phyloP scores from a whole-genome alignment of 2,797 vertebrate genomes.

The Melanotaenia boesemani region DNA sequence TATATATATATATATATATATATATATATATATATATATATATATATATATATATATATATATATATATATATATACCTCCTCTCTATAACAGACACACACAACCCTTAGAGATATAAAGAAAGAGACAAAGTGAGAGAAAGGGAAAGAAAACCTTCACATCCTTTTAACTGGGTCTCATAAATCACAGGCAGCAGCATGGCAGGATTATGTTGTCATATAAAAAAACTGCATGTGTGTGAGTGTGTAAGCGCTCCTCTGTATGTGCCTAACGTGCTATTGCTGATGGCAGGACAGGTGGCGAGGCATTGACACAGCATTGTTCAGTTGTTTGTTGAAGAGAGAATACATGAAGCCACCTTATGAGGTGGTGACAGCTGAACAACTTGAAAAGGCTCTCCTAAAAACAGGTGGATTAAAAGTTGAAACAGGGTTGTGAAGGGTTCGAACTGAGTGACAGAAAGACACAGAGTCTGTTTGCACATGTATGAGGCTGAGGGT shows the following conservation, averaged over 20 bases:
- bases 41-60: constrained; percentile 29
- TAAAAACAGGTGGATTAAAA: constrained; percentile 67
- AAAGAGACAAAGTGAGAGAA: constrained; percentile 23
- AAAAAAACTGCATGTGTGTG: constrained; percentile 42
- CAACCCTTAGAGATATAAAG: constrained; percentile 40
- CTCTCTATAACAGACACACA: constrained; percentile 25
- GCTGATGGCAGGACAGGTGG: constrained; percentile 66
- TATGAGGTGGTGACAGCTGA: constrained; percentile 62
- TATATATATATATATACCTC: neutral
- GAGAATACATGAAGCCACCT: constrained; percentile 56
- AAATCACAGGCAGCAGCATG: constrained; percentile 75
- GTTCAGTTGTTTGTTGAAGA: constrained; percentile 61
- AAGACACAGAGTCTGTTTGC: constrained; percentile 21
- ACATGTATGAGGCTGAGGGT: constrained; percentile 28
- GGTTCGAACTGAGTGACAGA: constrained; percentile 31
- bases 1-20: constrained; percentile 11
- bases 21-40: constrained; percentile 8
- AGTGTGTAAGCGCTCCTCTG: constrained; percentile 9
- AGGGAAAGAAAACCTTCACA: constrained; percentile 56
- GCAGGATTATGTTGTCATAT: constrained; percentile 78
- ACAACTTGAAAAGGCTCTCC: constrained; percentile 60
- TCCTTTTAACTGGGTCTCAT: constrained; percentile 77
- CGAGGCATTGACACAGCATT: constrained; percentile 64
- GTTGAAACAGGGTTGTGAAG: constrained; percentile 58
- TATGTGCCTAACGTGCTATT: constrained; percentile 30